Base-by-base conservation (phyloP, 2,113 vertebrate species). In the Ochotona princeps region DNA sequence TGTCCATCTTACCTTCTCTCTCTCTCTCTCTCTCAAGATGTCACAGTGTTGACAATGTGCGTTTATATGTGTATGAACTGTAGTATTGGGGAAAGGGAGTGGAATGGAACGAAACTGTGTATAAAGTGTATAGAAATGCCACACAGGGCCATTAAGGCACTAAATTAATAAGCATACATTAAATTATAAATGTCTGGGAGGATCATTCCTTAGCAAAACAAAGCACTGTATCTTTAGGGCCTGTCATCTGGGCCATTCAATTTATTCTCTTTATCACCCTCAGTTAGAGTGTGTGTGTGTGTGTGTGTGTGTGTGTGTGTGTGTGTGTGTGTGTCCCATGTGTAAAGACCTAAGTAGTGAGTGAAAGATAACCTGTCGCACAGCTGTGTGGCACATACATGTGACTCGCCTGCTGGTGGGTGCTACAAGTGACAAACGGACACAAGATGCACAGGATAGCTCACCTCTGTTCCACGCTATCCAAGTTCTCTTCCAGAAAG, bases 371-470 rank as follows among this genome's bases (percentile, higher is more conserved):
- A 65, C 7, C 38, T 49, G 47, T 17, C 25, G 7, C 28, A 11
- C 28, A 69, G 17, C 23, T 67, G 15, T 12, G 4, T 51, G 54
- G 21, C 70, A 35, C 12, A 35, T 74, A 65, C 1, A 57, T 28
- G 25, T 28, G 47, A 11, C 49, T 15, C 7, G 2, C 26, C 30
- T 49, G 14, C 30, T 67, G 63, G 5, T 11, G 80, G 63, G 7
- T 44, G 32, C 15, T 32, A 1, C 25, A 35, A 14, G 44, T 32
- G 65, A 79, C 35, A 65, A 23, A 13, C 61, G n/a, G 5, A 23
- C 0, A 35, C 7, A 35, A 66, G 25, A 9, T 5, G 54, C 54
- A 57, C 4, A 5, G 18, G 54, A 57, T 0, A 1, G 14, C 32
- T 35, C 44, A 26, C 9, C 23, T 79, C 2, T 23, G 32, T 44